Conservation (phyloP, 2,888 invertebrate species). For the Cylindroiulus punctatus region DNA sequence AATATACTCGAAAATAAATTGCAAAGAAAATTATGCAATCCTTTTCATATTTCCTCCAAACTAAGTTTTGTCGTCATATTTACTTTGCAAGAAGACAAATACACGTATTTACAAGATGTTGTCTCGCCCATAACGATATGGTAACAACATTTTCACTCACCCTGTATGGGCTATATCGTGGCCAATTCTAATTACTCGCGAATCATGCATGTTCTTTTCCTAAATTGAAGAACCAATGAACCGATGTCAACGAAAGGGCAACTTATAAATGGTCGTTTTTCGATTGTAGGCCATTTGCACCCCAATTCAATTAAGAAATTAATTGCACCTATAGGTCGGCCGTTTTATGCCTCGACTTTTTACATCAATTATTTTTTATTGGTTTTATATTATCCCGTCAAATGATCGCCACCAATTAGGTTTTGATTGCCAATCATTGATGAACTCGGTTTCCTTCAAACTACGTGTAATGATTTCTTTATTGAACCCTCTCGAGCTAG, state of each 20-base stretch:
- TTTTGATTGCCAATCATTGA: neutral
- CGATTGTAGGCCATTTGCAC: neutral
- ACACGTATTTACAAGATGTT: too few relatives aligned
- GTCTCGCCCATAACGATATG: too few relatives aligned
- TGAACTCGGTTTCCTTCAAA: neutral
- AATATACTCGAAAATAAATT: too few relatives aligned
- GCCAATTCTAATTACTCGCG: too few relatives aligned
- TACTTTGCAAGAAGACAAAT: too few relatives aligned
- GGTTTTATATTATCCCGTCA: neutral
- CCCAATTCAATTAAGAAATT: conserved; percentile 3
- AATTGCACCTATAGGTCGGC: conserved; percentile 5
- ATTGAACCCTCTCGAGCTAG: neutral
- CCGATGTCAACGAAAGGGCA: neutral
- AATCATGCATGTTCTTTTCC: neutral
- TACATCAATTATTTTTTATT: neutral
- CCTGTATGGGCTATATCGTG: too few relatives aligned
- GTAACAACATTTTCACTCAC: too few relatives aligned
- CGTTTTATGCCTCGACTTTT: neutral
- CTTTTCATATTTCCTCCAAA: too few relatives aligned
- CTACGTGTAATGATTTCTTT: neutral
- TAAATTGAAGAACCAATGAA: neutral
- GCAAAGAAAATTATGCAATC: too few relatives aligned
- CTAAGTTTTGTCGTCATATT: too few relatives aligned
- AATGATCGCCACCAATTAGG: conserved; percentile 21
- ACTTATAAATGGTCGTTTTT: neutral